Conservation (phyloP, 2,888 invertebrate genomes). For the Ophion ventricosus region DNA sequence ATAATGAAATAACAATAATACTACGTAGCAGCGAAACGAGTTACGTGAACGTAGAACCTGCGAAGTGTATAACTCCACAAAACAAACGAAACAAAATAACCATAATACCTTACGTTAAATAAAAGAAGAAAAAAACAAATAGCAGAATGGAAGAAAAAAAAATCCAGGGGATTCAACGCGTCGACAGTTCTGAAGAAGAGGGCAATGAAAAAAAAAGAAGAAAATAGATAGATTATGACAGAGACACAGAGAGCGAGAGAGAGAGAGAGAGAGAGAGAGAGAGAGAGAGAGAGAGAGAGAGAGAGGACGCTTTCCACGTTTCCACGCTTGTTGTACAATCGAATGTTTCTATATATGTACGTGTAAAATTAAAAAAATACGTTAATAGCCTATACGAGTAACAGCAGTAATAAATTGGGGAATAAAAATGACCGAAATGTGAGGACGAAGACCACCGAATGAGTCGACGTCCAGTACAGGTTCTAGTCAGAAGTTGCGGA, state of each 20-base stretch:
- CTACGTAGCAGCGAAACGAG: slow-evolving; percentile 54
- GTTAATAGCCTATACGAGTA: slow-evolving; percentile 73
- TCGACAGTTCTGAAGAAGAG: slow-evolving; percentile 22
- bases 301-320: slow-evolving; percentile 71
- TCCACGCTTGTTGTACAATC: slow-evolving; percentile 76
- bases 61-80: slow-evolving; percentile 42
- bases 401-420: slow-evolving; percentile 64
- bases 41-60: slow-evolving; percentile 57
- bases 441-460: slow-evolving; percentile 21
- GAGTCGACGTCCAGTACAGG: slow-evolving; percentile 60
- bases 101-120: slow-evolving; percentile 41
- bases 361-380: slow-evolving; percentile 71
- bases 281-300: slow-evolving; percentile 55
- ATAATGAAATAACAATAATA: slow-evolving; percentile 51
- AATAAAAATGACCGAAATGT: slow-evolving; percentile 40
- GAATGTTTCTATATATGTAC: slow-evolving; percentile 77
- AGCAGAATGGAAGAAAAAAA: background rate
- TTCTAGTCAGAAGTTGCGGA: slow-evolving; percentile 74
- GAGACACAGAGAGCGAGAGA: slow-evolving; percentile 35
- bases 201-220: background rate
- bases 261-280: slow-evolving; percentile 26
- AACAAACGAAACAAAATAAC: slow-evolving; percentile 51
- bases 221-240: background rate
- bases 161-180: slow-evolving; percentile 17
- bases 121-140: slow-evolving; percentile 16